A percentile compares a stretch with the other conserved stretches of the same genome.
Evolutionary conservation across 2,888 invertebrate genomes (phyloP).

Genomic region (Cotesia congregata): DNA sequence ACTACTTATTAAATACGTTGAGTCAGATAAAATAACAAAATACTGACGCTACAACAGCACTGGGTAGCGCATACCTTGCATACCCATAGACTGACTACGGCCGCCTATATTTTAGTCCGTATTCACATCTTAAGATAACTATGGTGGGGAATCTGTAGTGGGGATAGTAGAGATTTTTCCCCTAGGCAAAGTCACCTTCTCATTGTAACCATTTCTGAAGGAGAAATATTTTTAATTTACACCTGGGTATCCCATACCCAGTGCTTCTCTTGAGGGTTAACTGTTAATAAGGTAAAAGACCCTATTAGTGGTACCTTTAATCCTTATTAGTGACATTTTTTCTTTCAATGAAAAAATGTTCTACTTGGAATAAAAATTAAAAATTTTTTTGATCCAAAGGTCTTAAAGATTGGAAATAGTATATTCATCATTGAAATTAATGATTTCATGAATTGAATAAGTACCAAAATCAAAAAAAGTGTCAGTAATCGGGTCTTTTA

Average conservation of each 20-base stretch:
- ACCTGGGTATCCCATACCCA: background rate
- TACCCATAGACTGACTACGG: background rate
- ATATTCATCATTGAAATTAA: constrained; percentile 17
- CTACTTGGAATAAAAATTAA: too few species aligned
- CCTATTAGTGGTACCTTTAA: too few species aligned
- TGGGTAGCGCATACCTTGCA: constrained; percentile 36
- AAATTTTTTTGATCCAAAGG: too few species aligned
- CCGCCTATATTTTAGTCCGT: background rate
- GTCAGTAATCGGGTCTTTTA: too few species aligned
- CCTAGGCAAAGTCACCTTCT: background rate
- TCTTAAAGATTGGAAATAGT: background rate
- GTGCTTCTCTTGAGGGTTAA: background rate
- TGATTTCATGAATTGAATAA: too few species aligned
- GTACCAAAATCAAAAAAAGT: too few species aligned
- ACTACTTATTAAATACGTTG: background rate
- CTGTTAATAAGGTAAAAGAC: too few species aligned
- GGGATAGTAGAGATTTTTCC: background rate
- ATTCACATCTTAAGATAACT: background rate
- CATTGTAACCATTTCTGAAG: background rate
- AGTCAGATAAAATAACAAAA: background rate
- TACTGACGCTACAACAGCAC: background rate
- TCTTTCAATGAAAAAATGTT: too few species aligned
- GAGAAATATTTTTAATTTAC: background rate
- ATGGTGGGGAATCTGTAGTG: background rate
- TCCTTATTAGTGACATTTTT: too few species aligned